A percentile compares a stretch with the other conserved stretches of the same genome.
Evolutionary conservation across 2,797 vertebrate genomes (phyloP).

Genomic region (Lates japonicus): DNA sequence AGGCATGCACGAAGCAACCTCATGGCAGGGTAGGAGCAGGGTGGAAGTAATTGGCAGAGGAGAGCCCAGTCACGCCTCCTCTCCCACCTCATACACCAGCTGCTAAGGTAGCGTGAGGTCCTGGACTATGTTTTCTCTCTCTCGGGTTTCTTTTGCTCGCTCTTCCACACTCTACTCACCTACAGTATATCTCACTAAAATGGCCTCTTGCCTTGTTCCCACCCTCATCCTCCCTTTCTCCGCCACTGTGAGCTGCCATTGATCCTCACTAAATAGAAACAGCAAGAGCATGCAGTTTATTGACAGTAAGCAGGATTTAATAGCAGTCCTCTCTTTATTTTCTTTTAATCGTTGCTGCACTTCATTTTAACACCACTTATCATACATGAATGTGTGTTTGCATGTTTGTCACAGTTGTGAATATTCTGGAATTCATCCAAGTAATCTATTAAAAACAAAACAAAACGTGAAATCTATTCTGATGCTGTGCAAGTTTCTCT

Average conservation of each 20-base stretch:
- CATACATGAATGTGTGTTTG: neutral
- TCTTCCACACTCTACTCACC: slow-evolving; percentile 22
- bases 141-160: slow-evolving; percentile 19
- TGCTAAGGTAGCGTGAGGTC: slow-evolving; percentile 82
- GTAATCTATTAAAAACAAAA: too few relatives aligned
- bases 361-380: slow-evolving; percentile 8
- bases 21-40: slow-evolving; percentile 86
- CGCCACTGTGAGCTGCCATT: slow-evolving; percentile 81
- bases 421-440: neutral
- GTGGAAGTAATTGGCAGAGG: slow-evolving; percentile 89
- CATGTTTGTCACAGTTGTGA: neutral
- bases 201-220: slow-evolving; percentile 78
- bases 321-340: slow-evolving; percentile 86
- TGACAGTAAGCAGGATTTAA: slow-evolving; percentile 89
- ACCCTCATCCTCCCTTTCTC: slow-evolving; percentile 24
- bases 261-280: slow-evolving; percentile 87
- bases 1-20: slow-evolving; percentile 87
- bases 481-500: slow-evolving; percentile 17
- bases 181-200: slow-evolving; percentile 41
- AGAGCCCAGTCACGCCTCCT: slow-evolving; percentile 89
- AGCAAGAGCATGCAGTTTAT: slow-evolving; percentile 84
- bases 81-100: slow-evolving; percentile 87
- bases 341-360: slow-evolving; percentile 78
- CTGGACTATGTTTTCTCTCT: slow-evolving; percentile 29
- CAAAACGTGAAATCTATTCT: neutral